Evolutionary conservation across 23 tunicate species (phyloP).

Genomic region (Diplosoma virens): DNA sequence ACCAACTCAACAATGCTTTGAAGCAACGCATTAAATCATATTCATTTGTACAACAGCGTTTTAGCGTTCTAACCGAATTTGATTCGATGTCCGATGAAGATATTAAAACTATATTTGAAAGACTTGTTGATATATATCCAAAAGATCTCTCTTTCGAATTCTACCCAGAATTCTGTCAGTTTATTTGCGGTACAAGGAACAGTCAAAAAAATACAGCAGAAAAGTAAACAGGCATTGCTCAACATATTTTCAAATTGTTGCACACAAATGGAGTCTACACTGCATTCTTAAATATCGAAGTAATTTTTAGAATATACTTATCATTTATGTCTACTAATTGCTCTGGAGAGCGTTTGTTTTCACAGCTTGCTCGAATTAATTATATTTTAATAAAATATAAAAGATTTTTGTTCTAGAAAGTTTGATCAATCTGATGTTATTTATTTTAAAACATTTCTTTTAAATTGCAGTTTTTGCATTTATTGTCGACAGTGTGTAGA

Average conservation of each 20-base stretch:
- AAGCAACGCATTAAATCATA: slow-evolving; percentile 10
- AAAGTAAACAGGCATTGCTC: slow-evolving; percentile 13
- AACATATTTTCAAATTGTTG: slow-evolving; percentile 11
- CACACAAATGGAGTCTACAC: slow-evolving; percentile 15
- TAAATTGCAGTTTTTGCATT: too few species aligned
- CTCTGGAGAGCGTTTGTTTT: slow-evolving; percentile 14
- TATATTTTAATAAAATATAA: too few species aligned
- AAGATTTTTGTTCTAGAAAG: too few species aligned
- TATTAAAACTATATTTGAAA: slow-evolving; percentile 4
- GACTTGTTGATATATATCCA: slow-evolving; percentile 1
- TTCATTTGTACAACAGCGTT: slow-evolving; percentile 8
- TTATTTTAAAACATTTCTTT: too few species aligned
- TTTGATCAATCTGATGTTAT: too few species aligned
- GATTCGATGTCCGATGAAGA: slow-evolving; percentile 9
- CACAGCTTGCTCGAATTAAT: slow-evolving; percentile 22
- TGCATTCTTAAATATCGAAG: background rate
- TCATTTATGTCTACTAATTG: slow-evolving; percentile 10
- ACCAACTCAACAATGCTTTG: slow-evolving; percentile 12
- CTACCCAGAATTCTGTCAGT: background rate
- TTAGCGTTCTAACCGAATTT: slow-evolving; percentile 8
- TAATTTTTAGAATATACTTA: background rate
- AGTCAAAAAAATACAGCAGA: background rate
- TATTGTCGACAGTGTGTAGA: too few species aligned
- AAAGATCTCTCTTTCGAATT: slow-evolving; percentile 5
- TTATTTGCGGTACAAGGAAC: too few species aligned